Conservation (phyloP, 2,888 invertebrate species). For the Anoplius nigerrimus region DNA sequence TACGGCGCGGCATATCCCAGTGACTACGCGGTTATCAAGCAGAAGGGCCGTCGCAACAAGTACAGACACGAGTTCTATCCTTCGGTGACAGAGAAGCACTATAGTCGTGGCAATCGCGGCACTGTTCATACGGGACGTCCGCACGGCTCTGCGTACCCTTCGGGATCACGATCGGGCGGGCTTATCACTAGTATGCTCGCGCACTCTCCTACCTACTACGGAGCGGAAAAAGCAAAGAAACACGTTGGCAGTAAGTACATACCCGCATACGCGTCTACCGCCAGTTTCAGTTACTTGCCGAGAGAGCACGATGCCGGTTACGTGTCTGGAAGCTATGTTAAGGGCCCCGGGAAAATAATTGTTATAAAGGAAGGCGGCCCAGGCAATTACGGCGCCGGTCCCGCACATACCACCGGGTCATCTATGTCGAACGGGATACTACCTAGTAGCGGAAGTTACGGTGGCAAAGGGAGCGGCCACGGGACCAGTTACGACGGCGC, state of each 20-base stretch:
- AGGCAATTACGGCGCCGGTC: slow-evolving; percentile 39
- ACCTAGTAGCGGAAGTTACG: slow-evolving; percentile 56
- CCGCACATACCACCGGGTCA: slow-evolving; percentile 38
- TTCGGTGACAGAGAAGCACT: slow-evolving; percentile 35
- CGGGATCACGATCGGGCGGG: slow-evolving; percentile 26
- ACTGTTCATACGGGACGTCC: slow-evolving; percentile 20
- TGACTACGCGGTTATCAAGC: not conserved
- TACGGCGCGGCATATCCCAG: slow-evolving; percentile 23
- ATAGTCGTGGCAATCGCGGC: slow-evolving; percentile 40
- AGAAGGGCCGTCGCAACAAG: slow-evolving; percentile 19
- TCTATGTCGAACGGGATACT: slow-evolving; percentile 34
- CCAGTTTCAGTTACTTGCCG: slow-evolving; percentile 43
- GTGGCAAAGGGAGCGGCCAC: slow-evolving; percentile 46
- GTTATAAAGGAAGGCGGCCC: slow-evolving; percentile 58
- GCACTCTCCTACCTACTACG: slow-evolving; percentile 31
- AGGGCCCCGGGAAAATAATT: slow-evolving; percentile 57
- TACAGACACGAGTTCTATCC: slow-evolving; percentile 32
- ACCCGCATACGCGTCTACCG: slow-evolving; percentile 37
- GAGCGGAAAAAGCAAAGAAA: slow-evolving; percentile 42
- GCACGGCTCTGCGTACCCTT: slow-evolving; percentile 26
- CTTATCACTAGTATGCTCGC: slow-evolving; percentile 36
- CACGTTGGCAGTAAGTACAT: slow-evolving; percentile 32
- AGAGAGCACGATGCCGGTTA: slow-evolving; percentile 54
- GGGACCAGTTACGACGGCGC: slow-evolving; percentile 41
- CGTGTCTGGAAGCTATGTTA: slow-evolving; percentile 46